Evolutionary conservation across 2,888 invertebrate species (phyloP), one percentile per base, ranked within the genome.

Genomic region (Gisinianus flammeolus): DNA sequence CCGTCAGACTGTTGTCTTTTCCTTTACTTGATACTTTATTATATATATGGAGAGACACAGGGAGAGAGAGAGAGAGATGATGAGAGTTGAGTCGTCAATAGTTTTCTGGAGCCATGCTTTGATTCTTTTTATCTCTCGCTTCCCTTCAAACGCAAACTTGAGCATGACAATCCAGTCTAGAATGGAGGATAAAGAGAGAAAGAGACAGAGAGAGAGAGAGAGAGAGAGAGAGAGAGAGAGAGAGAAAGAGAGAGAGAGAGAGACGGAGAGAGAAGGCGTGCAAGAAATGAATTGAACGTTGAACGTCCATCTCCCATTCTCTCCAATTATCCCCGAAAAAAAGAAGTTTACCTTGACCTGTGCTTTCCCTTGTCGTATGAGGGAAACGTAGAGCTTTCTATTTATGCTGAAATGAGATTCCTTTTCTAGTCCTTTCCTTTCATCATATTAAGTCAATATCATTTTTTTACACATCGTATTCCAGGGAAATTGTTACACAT

Each of bases 1-100:
- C 66, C 24, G 30, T 66, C 56, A 58, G 24, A 58, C 24, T 58
- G 8, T 58, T n/a, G n/a, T 66, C 31, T 66, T 28, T 10, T 66
- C 28, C 28, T 10, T 3, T 6, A 10, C 10, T 30, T 8, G 28
- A 58, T n/a, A n/a, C 56, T n/a, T 22, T 6, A 22, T 58, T n/a
- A n/a, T 58, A n/a, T n/a, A 6, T 44, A 44, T 44, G 16, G 44
- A 44, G 44, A 44, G n/a, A n/a, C n/a, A n/a, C n/a, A 44, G 44
- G 6, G 44, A 16, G 44, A 10, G 44, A 44, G 44, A 16, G 44
- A 44, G 8, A 44, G 8, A 44, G 44, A 22, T 22, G 1, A 6
- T 58, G 6, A 12, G 22, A 44, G 19, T 16, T 44, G 16, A 2
- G 19, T 44, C 5, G 35, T 35, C 12, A n/a, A 44, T 44, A 6